A percentile compares a stretch with the other conserved stretches of the same genome.
phyloP scores from a whole-genome alignment of 2,888 invertebrate species.

The Drosophila falleni region DNA sequence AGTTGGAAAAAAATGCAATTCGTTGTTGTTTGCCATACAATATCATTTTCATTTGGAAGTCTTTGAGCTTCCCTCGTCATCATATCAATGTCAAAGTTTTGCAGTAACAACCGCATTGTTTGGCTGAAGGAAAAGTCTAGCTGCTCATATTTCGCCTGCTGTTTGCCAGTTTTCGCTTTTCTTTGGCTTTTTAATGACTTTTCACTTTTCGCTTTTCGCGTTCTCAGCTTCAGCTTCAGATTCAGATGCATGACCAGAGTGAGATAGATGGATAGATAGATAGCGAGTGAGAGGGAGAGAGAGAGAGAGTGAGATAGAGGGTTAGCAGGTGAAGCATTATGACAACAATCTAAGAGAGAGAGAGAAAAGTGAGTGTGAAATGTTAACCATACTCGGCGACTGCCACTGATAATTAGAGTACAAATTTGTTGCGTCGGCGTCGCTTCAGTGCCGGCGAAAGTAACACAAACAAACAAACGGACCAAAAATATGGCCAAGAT shows the following conservation, averaged over 20 bases:
- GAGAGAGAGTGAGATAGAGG: conserved; percentile 9
- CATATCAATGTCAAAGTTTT: conserved; percentile 58
- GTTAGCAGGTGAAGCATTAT: conserved; percentile 56
- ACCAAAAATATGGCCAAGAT: conserved; percentile 37
- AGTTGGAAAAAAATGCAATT: neutral
- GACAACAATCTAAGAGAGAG: conserved; percentile 30
- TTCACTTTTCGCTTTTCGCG: conserved; percentile 72
- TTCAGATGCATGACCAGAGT: conserved; percentile 60
- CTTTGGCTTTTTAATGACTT: conserved; percentile 69
- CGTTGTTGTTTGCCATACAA: neutral
- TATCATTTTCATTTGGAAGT: conserved; percentile 25
- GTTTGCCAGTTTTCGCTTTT: conserved; percentile 75
- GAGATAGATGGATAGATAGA: neutral
- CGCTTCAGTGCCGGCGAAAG: conserved; percentile 77
- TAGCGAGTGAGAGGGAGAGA: neutral
- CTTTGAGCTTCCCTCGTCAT: conserved; percentile 47
- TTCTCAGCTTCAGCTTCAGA: conserved; percentile 65
- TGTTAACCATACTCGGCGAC: conserved; percentile 44
- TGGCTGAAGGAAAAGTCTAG: conserved; percentile 37
- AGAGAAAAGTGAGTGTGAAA: conserved; percentile 74
- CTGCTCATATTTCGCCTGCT: conserved; percentile 65
- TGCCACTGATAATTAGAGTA: conserved; percentile 71
- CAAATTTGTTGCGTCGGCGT: conserved; percentile 65
- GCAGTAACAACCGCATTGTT: conserved; percentile 17
- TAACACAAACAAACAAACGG: conserved; percentile 31